phyloP scores from a whole-genome alignment of 2,797 vertebrate species.

The Xenopus petersii region DNA sequence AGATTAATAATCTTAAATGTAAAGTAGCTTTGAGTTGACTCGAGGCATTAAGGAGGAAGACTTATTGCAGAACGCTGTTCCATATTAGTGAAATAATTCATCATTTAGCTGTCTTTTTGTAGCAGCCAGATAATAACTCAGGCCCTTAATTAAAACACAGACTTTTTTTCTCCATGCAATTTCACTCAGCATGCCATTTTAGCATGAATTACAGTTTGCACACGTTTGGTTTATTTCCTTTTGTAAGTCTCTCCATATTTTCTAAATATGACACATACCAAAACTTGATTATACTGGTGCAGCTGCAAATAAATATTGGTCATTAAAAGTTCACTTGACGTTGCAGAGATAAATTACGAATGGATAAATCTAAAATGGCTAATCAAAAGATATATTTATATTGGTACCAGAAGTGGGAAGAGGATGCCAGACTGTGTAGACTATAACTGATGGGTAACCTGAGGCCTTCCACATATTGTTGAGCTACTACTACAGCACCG shows the following conservation, averaged over 20 bases:
- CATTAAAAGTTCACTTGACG: no score
- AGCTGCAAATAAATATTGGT: background rate
- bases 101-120: conserved; percentile 35
- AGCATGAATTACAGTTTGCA: conserved; percentile 6
- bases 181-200: conserved; percentile 4
- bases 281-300: background rate
- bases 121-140: conserved; percentile 34
- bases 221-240: background rate
- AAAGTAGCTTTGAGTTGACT: conserved; percentile 4
- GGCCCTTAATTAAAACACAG: conserved; percentile 24
- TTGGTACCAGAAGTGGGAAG: no score
- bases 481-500: no score
- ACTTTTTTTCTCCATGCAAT: conserved; percentile 22
- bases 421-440: no score
- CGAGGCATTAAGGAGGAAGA: conserved; percentile 22
- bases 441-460: no score
- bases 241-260: conserved; percentile 5
- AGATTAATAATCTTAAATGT: conserved; percentile 6
- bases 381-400: no score
- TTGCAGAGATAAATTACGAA: no score
- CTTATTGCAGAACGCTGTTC: conserved; percentile 20
- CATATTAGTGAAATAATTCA: conserved; percentile 31
- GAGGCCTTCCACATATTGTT: no score
- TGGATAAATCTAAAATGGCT: no score
- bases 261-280: background rate